Percentiles rank a stretch among this genome's conserved stretches.
Evolutionary conservation across 35 echinoderm and acorn worm species (phyloP).

Genomic region (Ophioderma brevispina): DNA sequence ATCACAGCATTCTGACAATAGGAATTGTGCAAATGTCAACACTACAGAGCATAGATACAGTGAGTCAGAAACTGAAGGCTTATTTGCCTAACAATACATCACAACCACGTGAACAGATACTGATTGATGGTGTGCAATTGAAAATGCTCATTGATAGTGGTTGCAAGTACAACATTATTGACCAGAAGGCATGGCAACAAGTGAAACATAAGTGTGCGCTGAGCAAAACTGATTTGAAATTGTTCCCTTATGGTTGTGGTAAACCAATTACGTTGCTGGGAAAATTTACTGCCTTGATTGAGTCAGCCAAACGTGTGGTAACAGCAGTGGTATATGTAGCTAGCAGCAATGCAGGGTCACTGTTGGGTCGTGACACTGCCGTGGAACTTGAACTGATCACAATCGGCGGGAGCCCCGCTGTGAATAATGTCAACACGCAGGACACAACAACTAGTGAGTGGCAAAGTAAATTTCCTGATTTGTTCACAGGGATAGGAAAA

Average conservation of each 20-base stretch:
- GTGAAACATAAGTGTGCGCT: neutral
- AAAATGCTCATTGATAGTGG: neutral
- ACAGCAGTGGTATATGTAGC: neutral
- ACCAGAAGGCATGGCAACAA: neutral
- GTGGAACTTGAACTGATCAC: neutral
- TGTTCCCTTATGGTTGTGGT: neutral
- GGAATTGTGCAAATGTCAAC: too few relatives aligned
- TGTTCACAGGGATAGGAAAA: constrained; percentile 26
- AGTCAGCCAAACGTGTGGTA: neutral
- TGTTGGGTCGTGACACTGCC: neutral
- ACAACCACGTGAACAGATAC: neutral
- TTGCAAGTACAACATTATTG: neutral
- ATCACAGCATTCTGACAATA: too few relatives aligned
- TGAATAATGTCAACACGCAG: neutral
- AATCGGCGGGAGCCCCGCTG: neutral
- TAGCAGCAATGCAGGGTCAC: neutral
- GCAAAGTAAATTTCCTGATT: neutral
- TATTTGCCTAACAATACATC: neutral
- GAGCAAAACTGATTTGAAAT: neutral
- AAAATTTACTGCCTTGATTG: neutral
- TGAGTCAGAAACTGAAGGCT: neutral
- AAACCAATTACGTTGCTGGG: neutral
- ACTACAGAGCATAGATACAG: too few relatives aligned
- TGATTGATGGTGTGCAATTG: neutral
- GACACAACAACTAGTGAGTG: neutral